Evolutionary conservation across 2,113 vertebrate genomes (phyloP).

Genomic region (Heterocephalus glaber): DNA sequence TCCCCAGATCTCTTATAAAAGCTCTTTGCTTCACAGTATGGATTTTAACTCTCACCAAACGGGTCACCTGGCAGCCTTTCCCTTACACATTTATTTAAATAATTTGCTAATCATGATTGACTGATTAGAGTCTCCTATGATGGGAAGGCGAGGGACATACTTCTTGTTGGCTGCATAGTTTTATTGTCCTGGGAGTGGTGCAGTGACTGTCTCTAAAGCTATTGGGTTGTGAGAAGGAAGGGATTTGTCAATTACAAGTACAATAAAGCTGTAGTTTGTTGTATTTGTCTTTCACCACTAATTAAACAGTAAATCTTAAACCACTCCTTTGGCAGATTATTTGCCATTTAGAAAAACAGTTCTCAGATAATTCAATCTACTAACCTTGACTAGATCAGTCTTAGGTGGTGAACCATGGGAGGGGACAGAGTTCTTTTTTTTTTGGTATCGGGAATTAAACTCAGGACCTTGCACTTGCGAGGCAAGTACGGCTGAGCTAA

Average conservation of each 20-base stretch:
- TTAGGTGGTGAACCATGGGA: neutral
- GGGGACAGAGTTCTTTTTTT: neutral
- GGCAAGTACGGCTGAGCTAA: too few species aligned
- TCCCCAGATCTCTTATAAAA: neutral
- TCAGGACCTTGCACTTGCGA: too few species aligned
- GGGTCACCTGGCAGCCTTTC: neutral
- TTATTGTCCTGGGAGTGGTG: neutral
- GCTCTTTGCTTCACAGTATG: neutral
- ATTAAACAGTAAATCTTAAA: neutral
- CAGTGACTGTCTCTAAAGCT: neutral
- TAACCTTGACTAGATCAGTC: neutral
- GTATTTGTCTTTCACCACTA: neutral
- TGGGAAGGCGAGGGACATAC: neutral
- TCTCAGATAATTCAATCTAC: neutral
- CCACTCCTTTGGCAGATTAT: neutral
- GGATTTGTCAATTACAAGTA: neutral
- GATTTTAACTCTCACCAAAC: neutral
- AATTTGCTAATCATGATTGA: neutral
- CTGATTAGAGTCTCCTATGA: neutral
- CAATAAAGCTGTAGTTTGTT: neutral
- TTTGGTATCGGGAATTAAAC: neutral
- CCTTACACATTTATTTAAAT: neutral
- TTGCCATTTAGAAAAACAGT: neutral
- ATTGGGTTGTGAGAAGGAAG: constrained; percentile 9
- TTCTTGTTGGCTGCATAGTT: neutral